Base-by-base conservation (phyloP, 2,888 invertebrate species). In the Liopterus haemorrhoidalis region DNA sequence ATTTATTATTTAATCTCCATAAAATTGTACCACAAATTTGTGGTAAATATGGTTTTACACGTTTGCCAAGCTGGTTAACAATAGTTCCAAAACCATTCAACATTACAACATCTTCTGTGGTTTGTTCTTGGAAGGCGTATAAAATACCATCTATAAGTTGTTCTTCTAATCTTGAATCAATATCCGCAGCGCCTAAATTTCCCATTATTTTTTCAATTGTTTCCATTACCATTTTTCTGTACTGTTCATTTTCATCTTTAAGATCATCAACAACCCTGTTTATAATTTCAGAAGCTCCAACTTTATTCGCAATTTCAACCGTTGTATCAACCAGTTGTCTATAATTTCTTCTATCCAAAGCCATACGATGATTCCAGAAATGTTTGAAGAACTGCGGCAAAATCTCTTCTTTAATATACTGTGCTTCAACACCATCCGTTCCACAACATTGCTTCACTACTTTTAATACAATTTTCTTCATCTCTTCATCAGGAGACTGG, bases 301-400 rank as follows among this genome's bases (percentile, higher is more conserved):
- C 96, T 75, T 99, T 99, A 67, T 97, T 97, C 5, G 99, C 99
- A 51, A 99, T 99, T 74, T 99, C 99, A 1, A 99, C 99, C 0
- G 99, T 99, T 0, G 99, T 99, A 64, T 99, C 99, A 0, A 99
- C 99, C 42, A 99, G 75, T 73, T 95, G 95, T 53, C 95, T 76
- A 65, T 99, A 99, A 68, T 99, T 99, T 49, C 99, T 79, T 38
- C 97, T 78, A 69, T 99, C 99, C 49, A 99, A 72, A 2, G 99
- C 99, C 99, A 99, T 99, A 53, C 99, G 81, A 65, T 99, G 99
- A 66, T 99, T 99, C 99, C 99, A 99, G 71, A 99, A 99, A 69
- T 96, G 93, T 69, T 94, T 95, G 73, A 97, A 97, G 71, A 96
- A 97, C 60, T 95, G 94, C 1, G 96, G 96, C 55, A 97, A 72